Evolutionary conservation across 2,888 invertebrate genomes (phyloP), one percentile per base, ranked within the genome.

Genomic region (Zhuqinia jingwanae): DNA sequence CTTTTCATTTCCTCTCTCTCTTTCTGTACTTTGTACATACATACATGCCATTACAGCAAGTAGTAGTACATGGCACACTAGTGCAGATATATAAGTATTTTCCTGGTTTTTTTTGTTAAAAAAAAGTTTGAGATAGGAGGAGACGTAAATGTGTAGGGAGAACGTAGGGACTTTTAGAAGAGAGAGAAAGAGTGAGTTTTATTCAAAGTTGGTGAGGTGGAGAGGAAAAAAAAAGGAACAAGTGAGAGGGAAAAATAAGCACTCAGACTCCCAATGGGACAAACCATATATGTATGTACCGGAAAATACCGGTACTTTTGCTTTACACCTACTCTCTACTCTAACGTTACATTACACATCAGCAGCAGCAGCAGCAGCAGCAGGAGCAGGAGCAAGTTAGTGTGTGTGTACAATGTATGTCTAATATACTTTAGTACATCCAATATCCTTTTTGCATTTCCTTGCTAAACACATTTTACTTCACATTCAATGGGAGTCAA

Each of bases 181-280:
- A 36, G 8, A 36, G 8, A 3, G 3, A 36, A 8, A 36, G 36
- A 36, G 36, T 36, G 30, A 56, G 53, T 70, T 53, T 30, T 76
- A 75, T 83, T 73, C 47, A 83, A 75, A 73, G 75, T 83, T 80
- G 13, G 22, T 30, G 60, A 27, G 65, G 13, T 36, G 17, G 60
- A 27, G 65, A 81, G 53, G 53, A 53, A 36, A n/a, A n/a, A n/a
- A n/a, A n/a, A n/a, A n/a, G n/a, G 36, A 36, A 36, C 36, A 36
- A 83, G 81, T 60, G 50, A 81, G 63, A 60, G 27, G 60, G 50
- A 79, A 78, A 78, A 78, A 65, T 73, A 86, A 80, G 86, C 68
- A 81, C 75, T 81, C 80, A 86, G 81, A 86, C 80, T 86, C 86
- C 86, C 86, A 63, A 36, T 81, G 86, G 86, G 86, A 86, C 76